Percentiles rank a stretch among this genome's conserved stretches.
phyloP scores from a whole-genome alignment of 1,140 invertebrate genomes.

The Steinernema khuongi region DNA sequence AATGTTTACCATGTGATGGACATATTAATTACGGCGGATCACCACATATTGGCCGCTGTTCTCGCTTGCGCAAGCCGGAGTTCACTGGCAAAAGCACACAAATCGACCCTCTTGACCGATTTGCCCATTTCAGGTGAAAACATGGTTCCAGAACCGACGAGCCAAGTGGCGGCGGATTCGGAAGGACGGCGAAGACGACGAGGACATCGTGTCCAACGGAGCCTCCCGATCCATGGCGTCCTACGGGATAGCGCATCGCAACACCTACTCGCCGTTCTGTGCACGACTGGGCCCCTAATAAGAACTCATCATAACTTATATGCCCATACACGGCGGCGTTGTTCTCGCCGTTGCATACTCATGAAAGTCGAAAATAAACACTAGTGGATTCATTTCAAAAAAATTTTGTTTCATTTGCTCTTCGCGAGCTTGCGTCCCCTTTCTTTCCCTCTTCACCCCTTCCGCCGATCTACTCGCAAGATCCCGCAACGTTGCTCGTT shows the following conservation, averaged over 20 bases:
- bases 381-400: too few species aligned
- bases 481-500: too few species aligned
- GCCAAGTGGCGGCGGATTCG: slow-evolving; percentile 64
- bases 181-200: slow-evolving; percentile 55
- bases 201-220: slow-evolving; percentile 18
- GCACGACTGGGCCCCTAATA: background rate
- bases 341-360: too few species aligned
- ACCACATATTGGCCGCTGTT: background rate
- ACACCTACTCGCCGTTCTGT: slow-evolving; percentile 19
- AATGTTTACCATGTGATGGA: too few species aligned
- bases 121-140: slow-evolving; percentile 62
- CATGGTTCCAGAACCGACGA: slow-evolving; percentile 65
- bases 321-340: too few species aligned
- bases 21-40: background rate
- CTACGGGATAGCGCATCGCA: slow-evolving; percentile 20
- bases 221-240: background rate
- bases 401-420: too few species aligned
- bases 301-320: background rate
- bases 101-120: background rate
- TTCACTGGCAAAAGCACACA: background rate
- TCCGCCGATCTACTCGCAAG: too few species aligned
- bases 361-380: too few species aligned
- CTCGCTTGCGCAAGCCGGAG: background rate
- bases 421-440: too few species aligned
- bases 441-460: too few species aligned